phyloP scores from a whole-genome alignment of 2,888 invertebrate species.

The Agrotis ipsilon region DNA sequence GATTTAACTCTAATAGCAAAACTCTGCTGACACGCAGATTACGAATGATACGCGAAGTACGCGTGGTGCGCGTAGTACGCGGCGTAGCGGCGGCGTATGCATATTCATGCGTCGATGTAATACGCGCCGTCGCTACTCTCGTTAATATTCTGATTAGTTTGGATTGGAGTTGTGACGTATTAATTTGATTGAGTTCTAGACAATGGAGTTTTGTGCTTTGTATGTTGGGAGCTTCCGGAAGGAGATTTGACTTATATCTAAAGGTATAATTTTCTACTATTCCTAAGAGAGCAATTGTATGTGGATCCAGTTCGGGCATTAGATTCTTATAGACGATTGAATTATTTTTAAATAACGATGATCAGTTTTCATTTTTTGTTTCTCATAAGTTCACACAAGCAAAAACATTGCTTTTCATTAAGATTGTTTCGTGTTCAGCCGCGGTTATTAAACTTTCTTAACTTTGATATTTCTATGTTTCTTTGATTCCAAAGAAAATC shows the following conservation, averaged over 20 bases:
- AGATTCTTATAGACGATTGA: too few species aligned
- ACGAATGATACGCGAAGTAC: slow-evolving; percentile 53
- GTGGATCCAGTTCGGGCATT: too few species aligned
- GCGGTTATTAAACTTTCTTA: background rate
- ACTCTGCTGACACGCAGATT: slow-evolving; percentile 68
- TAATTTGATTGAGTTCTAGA: slow-evolving; percentile 56
- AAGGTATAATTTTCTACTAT: too few species aligned
- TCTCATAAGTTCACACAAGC: too few species aligned
- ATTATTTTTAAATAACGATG: too few species aligned
- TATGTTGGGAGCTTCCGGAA: background rate
- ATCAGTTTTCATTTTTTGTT: too few species aligned
- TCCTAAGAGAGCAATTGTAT: too few species aligned
- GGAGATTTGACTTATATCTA: background rate
- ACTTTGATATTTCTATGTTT: background rate
- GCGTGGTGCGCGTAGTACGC: slow-evolving; percentile 34
- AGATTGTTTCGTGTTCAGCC: background rate
- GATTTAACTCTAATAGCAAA: slow-evolving; percentile 70
- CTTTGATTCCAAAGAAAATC: background rate
- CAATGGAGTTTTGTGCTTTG: slow-evolving; percentile 23
- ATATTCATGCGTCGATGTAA: slow-evolving; percentile 76
- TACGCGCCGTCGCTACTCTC: slow-evolving; percentile 70
- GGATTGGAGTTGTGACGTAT: slow-evolving; percentile 57
- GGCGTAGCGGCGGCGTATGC: slow-evolving; percentile 62
- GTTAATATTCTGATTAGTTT: slow-evolving; percentile 75
- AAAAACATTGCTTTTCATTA: too few species aligned